Evolutionary conservation across 2,797 vertebrate genomes (phyloP).

Genomic region (Cossypha dichroa): DNA sequence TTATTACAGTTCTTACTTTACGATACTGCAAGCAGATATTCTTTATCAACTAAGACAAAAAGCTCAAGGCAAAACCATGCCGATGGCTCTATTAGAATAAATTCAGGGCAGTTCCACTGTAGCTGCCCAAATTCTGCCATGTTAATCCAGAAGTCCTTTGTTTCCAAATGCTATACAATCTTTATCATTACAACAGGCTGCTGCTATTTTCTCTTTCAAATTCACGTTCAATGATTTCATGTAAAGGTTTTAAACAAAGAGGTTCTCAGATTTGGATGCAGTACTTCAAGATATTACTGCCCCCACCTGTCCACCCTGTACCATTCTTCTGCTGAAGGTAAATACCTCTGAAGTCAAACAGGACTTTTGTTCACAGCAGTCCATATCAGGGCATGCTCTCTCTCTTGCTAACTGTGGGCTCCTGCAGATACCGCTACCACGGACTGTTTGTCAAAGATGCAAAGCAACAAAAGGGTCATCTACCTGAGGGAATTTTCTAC

Average conservation of each 20-base stretch:
- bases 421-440: background rate
- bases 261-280: background rate
- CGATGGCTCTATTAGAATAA: background rate
- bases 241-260: conserved; percentile 8
- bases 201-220: background rate
- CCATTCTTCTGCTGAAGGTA: conserved; percentile 7
- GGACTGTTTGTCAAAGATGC: background rate
- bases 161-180: background rate
- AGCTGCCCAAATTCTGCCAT: background rate
- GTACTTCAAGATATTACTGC: conserved; percentile 57
- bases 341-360: background rate
- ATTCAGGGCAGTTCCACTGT: background rate
- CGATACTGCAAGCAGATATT: background rate
- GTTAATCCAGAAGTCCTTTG: background rate
- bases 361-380: background rate
- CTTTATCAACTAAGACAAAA: background rate
- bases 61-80: background rate
- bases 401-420: background rate
- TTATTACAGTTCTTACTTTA: background rate
- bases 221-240: background rate
- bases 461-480: background rate
- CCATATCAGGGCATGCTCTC: fast-evolving
- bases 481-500: background rate
- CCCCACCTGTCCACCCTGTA: conserved; percentile 51
- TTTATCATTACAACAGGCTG: background rate